Evolutionary conservation across 2,113 vertebrate genomes (phyloP), one percentile per base, ranked within the genome.

Genomic region (Antechinus stuartii): DNA sequence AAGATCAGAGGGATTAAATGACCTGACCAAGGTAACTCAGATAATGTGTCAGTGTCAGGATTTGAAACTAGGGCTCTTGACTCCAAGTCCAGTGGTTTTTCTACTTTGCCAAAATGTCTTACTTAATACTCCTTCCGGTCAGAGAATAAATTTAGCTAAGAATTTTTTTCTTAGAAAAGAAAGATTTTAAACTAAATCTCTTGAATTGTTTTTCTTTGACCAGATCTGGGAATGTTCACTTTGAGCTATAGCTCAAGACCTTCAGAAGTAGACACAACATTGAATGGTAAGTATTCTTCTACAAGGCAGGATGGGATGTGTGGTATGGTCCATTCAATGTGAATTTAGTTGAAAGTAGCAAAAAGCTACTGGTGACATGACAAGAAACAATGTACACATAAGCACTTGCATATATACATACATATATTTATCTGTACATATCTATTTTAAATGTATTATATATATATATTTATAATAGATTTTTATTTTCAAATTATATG

Each of bases 251-350:
- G 42, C 30, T 54, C 92, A 61, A 49, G 11, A 19, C 7, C 93
- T 12, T 92, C 92, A 47, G 49, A 2, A 0, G 11, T 11, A 92
- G 25, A 35, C 24, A 95, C 49, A 4, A 35, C 94, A 89, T 16
- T 94, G 94, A 55, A 92, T 9, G 95, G 96, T 97, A 90, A 97
- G 96, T 94, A 56, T 0, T 0, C 11, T 0, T 0, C 16, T 22
- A 3, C 11, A 24, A 89, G 84, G n/a, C 90, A 30, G 27, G 25
- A 26, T 3, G 19, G 56, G 30, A 9, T 6, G 22, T 53, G 56
- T 84, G 8, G 10, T 10, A 16, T 57, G 24, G 22, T 92, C 26
- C 49, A 52, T 35, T 96, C 89, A 94, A 54, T 90, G 25, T 57
- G 49, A 26, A 6, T 1, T 93, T 22, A 95, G 14, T 10, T 11